Evolutionary conservation across 2,888 invertebrate genomes (phyloP), one percentile per base, ranked within the genome.

Genomic region (Caenorhabditis sp.): DNA sequence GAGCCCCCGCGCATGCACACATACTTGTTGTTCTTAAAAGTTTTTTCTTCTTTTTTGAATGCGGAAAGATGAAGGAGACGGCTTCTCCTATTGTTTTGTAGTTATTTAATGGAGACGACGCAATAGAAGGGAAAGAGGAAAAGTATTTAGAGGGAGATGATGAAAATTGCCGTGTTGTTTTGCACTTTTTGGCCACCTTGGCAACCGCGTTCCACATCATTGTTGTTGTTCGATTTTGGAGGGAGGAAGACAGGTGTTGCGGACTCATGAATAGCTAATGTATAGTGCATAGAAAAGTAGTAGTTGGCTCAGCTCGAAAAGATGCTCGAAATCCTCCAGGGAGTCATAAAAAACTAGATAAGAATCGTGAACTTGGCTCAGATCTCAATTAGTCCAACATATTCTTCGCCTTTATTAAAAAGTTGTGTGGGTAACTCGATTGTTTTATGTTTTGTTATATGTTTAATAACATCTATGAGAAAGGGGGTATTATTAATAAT

Each of bases 111-210:
- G 21, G 31, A 49, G 25, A 63, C 36, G 57, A 60, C 64, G 38
- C 69, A 61, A 69, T 69, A 63, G 68, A 69, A 58, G 36, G 52
- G n/a, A 54, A 61, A 25, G 21, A 12, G 20, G 50, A 25, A 25
- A 49, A 36, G 31, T 31, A 10, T 31, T 31, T 31, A 31, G 31
- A 31, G 31, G 26, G 53, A 54, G 53, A 54, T 4, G 20, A 59
- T 56, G 60, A 57, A 54, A 54, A 61, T 59, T 59, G 57, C 27
- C 58, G 59, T 53, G 67, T 62, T 63, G 63, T 64, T 57, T 54
- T 61, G 57, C 63, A 69, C 64, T 63, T 63, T 63, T 69, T 69
- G 63, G 68, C 63, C 63, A 69, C 68, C 56, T 27, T 27, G 38
- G 21, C 67, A 26, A 52, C 27, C 26, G 10, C 31, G 31, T 31